Evolutionary conservation across 2,888 invertebrate genomes (phyloP), one percentile per base, ranked within the genome.

Genomic region (Ophioninae sp.): DNA sequence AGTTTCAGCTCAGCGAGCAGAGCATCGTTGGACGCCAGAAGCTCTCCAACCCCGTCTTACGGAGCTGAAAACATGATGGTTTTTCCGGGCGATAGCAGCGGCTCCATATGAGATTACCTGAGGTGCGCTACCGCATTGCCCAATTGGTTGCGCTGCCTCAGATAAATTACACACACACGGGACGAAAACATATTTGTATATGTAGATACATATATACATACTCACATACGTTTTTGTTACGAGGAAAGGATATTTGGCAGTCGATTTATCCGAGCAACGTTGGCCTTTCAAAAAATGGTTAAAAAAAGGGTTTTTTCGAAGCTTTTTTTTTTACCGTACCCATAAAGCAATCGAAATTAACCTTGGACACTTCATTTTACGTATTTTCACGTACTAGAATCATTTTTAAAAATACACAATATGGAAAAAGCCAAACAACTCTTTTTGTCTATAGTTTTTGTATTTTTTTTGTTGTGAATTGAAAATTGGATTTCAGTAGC

Each of bases 1-100:
- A 97, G 97, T 92, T 96, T 97, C 90, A 97, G 97, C 91, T 97
- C 97, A 0, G 95, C 96, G 13, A 97, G 97, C 89, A 95, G 97
- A 76, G 96, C 96, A 17, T 97, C 97, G 0, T 93, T 96, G 74
- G 96, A 96, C 90, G 95, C 95, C 8, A 95, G 96, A 68, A 95
- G 95, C 39, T 95, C 96, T 22, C 96, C 97, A 39, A 96, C 96
- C 3, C 95, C 96, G 39, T 96, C 96, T 88, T 96, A 96, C 91
- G 95, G 95, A 88, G 95, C 96, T 75, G 96, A 96, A 90, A 96
- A 96, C 91, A 94, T 96, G 89, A 94, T 97, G 92, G 96, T 96
- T 93, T 97, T 97, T 93, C 96, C 96, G 17, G 96, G 96, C 0
- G 96, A 96, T 91, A 96, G 96, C 84, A 96, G 96, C 90, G 95